These are phyloP conservation scores for Hypothenemus hampei DNA, from an alignment of 1,140 invertebrate genomes.

Conservation along the genomic window DNA sequence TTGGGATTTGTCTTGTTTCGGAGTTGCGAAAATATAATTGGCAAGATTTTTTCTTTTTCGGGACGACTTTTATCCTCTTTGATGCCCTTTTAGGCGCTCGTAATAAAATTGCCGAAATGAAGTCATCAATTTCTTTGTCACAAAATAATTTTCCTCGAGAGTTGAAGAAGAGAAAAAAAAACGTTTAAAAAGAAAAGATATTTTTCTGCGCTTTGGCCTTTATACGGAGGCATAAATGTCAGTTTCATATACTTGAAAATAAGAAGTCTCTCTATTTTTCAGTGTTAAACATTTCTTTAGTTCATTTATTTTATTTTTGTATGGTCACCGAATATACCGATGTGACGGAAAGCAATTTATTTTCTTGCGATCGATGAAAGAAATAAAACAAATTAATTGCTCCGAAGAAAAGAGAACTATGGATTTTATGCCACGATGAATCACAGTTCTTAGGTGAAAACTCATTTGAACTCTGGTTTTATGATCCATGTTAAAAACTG, in stretches of 20 bases:
- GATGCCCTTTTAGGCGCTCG: slow-evolving; percentile 1
- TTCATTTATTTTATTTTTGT: slow-evolving; percentile 12
- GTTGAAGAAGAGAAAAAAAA: no score
- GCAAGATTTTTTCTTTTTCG: slow-evolving; percentile 18
- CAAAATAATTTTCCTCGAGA: no score
- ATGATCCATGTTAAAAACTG: no score
- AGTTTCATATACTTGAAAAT: slow-evolving; percentile 5
- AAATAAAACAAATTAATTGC: slow-evolving; percentile 5
- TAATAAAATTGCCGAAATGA: slow-evolving; percentile 18
- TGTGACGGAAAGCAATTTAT: slow-evolving; percentile 5
- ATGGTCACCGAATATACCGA: background rate
- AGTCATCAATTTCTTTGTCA: slow-evolving; percentile 16
- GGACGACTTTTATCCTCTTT: slow-evolving; percentile 14
- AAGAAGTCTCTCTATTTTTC: background rate
- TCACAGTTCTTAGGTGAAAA: no score
- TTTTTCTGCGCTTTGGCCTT: no score
- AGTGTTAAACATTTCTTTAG: slow-evolving; percentile 5
- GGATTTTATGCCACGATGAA: no score
- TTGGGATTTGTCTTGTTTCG: slow-evolving; percentile 20
- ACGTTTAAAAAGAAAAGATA: no score
- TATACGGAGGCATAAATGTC: slow-evolving; percentile 12
- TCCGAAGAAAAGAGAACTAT: no score
- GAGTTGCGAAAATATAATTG: slow-evolving; percentile 23
- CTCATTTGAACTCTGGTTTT: no score
- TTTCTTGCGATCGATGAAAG: slow-evolving; percentile 5